Evolutionary conservation across 2,113 vertebrate species (phyloP).

Genomic region (Apus apus): DNA sequence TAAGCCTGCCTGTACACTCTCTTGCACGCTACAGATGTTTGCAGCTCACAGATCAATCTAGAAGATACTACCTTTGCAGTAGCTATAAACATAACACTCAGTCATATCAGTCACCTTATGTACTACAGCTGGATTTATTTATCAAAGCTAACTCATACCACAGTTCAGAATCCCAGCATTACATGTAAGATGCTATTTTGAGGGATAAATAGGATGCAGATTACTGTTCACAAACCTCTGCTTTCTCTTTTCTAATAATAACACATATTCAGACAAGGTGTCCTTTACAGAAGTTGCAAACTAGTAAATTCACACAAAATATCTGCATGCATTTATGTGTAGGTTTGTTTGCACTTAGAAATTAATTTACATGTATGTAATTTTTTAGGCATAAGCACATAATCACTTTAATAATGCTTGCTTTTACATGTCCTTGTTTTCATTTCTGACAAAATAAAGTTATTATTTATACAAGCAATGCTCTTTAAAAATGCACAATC

Average conservation of each 20-base stretch:
- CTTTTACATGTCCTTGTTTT: neutral
- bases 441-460: neutral
- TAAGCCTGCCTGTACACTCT: neutral
- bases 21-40: neutral
- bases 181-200: neutral
- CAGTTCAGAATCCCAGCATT: neutral
- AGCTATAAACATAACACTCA: neutral
- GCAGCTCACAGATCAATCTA: rapidly evolving
- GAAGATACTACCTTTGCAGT: neutral
- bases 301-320: neutral
- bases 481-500: neutral
- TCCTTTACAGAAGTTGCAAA: neutral
- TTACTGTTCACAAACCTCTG: neutral
- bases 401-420: neutral
- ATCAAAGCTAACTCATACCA: neutral
- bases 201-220: neutral
- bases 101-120: neutral
- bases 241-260: neutral
- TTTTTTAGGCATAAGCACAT: neutral
- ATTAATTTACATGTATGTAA: neutral
- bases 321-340: neutral
- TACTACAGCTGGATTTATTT: neutral
- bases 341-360: neutral
- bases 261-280: neutral
- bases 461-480: neutral